Conservation (phyloP, 1,140 invertebrate species). For the Gonatopus flavifemur region DNA sequence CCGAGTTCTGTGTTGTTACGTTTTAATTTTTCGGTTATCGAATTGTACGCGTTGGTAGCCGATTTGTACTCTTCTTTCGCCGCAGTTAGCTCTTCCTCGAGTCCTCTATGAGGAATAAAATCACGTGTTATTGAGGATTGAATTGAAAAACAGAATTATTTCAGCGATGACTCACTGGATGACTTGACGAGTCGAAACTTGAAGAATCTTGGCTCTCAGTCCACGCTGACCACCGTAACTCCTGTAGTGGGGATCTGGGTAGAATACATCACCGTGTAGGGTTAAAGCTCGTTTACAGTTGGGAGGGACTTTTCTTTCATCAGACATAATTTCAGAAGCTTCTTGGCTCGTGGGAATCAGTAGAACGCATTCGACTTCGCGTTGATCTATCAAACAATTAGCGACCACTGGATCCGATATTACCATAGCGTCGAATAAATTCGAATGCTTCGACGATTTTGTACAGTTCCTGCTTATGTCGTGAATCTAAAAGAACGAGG, state of each 20-base stretch:
- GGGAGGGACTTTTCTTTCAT: slow-evolving; percentile 64
- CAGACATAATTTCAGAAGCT: slow-evolving; percentile 66
- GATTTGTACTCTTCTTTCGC: slow-evolving; percentile 21
- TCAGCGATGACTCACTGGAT: slow-evolving; percentile 58
- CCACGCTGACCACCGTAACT: slow-evolving; percentile 58
- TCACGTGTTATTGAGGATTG: not conserved
- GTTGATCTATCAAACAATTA: slow-evolving; percentile 84
- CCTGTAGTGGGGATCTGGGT: slow-evolving; percentile 69
- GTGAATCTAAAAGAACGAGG: slow-evolving; percentile 61
- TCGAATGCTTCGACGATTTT: slow-evolving; percentile 53
- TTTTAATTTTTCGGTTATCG: slow-evolving; percentile 30
- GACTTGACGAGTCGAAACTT: slow-evolving; percentile 65
- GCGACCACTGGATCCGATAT: slow-evolving; percentile 75
- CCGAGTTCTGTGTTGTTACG: slow-evolving; percentile 24
- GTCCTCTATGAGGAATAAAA: slow-evolving; percentile 14
- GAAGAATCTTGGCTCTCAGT: slow-evolving; percentile 60
- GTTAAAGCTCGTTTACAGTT: slow-evolving; percentile 69
- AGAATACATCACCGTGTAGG: slow-evolving; percentile 63
- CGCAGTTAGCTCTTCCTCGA: slow-evolving; percentile 39
- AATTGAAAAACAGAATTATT: not conserved
- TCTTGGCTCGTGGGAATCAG: slow-evolving; percentile 66
- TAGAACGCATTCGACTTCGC: slow-evolving; percentile 69
- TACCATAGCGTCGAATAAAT: slow-evolving; percentile 71
- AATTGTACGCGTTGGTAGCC: slow-evolving; percentile 5
- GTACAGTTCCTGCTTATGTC: slow-evolving; percentile 64